Evolutionary conservation across 2,888 invertebrate genomes (phyloP), one percentile per base, ranked within the genome.

Genomic region (Tipula unca): DNA sequence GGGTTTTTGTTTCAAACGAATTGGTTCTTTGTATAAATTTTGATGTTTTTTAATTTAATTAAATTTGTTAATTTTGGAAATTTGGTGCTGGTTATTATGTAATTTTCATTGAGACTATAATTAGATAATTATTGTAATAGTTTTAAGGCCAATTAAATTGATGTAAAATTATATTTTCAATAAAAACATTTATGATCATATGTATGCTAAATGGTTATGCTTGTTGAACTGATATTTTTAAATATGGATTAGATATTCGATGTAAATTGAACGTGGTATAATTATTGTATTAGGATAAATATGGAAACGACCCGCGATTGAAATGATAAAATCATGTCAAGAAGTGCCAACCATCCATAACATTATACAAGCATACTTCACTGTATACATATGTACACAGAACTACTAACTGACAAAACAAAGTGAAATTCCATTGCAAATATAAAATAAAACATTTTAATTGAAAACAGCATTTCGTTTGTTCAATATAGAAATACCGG

Each of bases 51-150:
- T 69, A 69, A 69, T 69, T 69, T 69, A 69, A 69, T 69, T 69
- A 69, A 69, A 69, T 25, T 69, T 69, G 69, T 69, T 69, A 69
- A 69, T 69, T 69, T 69, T 8, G 69, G n/a, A 25, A 25, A 69
- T 69, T 69, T 69, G 4, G 20, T 10, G 25, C n/a, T n/a, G 69
- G 69, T 25, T 69, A 69, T 69, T 69, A 69, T 25, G 25, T 69
- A 69, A 69, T 69, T 69, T 69, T 69, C 69, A 69, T 69, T 69
- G 69, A 69, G 69, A 69, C 69, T 69, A 20, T 69, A 69, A 69
- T 69, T 69, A 69, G 25, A 25, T n/a, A 69, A 69, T 69, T 69
- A 25, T 69, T 69, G 69, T 69, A 69, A 69, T 69, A 25, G 69
- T 69, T 69, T 69, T 69, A 13, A 69, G 69, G 69, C n/a, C 69